These are phyloP conservation scores for Chaenocephalus aceratus DNA, from an alignment of 2,113 vertebrate species.

Conservation along the genomic window DNA sequence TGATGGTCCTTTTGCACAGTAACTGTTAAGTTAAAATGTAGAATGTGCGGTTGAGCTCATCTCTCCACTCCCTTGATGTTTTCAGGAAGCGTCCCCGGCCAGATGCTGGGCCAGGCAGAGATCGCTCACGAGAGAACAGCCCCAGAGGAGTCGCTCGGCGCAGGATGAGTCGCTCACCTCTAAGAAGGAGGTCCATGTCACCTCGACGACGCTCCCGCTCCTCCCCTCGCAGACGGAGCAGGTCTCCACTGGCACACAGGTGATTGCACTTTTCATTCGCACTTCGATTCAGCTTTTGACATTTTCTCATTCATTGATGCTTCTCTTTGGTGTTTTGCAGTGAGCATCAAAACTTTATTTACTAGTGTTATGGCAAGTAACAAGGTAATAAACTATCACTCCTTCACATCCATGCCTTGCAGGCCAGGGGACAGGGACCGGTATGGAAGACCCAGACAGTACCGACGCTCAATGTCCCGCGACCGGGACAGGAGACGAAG, in stretches of 20 bases:
- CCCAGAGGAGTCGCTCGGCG: slow-evolving; percentile 83
- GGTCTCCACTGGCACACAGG: slow-evolving; percentile 90
- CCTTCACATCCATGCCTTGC: background rate
- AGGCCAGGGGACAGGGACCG: slow-evolving; percentile 87
- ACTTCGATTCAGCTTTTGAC: background rate
- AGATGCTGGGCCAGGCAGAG: slow-evolving; percentile 62
- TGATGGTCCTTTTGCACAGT: background rate
- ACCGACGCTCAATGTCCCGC: slow-evolving; percentile 89
- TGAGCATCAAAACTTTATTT: too few relatives aligned
- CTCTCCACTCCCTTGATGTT: slow-evolving; percentile 30
- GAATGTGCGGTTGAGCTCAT: slow-evolving; percentile 30
- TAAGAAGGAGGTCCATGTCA: slow-evolving; percentile 84
- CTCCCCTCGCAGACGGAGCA: slow-evolving; percentile 87
- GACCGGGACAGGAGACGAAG: slow-evolving; percentile 86
- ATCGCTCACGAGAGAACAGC: slow-evolving; percentile 85
- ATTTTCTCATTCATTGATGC: background rate
- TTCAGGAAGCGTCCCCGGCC: slow-evolving; percentile 84
- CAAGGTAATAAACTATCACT: background rate
- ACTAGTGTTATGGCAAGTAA: background rate
- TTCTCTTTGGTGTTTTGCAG: background rate
- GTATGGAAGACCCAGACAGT: slow-evolving; percentile 86
- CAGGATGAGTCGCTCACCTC: slow-evolving; percentile 81
- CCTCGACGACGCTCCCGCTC: slow-evolving; percentile 86
- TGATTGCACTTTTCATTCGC: slow-evolving; percentile 61
- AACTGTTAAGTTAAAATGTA: background rate